A percentile compares a stretch with the other conserved stretches of the same genome.
Conservation (phyloP, 2,113 vertebrate genomes). For the Myiozetetes cayanensis region DNA sequence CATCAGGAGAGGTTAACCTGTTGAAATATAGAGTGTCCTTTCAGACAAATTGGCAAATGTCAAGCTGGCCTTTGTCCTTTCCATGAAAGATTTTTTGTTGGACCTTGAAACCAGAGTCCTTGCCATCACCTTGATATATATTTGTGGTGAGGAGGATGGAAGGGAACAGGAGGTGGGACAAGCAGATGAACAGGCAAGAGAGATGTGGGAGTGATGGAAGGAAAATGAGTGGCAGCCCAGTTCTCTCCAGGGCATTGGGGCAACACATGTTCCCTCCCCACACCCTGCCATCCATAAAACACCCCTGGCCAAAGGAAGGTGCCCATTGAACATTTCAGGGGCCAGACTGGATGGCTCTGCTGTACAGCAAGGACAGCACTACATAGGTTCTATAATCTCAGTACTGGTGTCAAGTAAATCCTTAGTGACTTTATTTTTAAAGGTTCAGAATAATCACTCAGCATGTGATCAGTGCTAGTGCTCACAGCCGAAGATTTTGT, state of each 20-base stretch:
- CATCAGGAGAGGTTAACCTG: neutral
- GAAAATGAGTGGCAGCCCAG: neutral
- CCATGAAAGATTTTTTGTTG: neutral
- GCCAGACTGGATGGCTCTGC: neutral
- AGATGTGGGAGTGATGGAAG: neutral
- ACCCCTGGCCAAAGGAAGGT: neutral
- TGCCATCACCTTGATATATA: neutral
- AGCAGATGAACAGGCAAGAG: neutral
- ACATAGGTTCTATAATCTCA: neutral
- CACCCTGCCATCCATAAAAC: too few species aligned
- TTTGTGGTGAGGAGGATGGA: fast-evolving
- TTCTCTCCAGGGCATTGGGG: neutral
- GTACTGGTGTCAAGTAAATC: neutral
- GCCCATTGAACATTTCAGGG: fast-evolving
- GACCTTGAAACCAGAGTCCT: neutral
- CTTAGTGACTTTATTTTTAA: neutral
- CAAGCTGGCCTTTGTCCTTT: neutral
- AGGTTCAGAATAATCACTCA: neutral
- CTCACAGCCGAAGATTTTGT: neutral
- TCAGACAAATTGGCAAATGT: neutral
- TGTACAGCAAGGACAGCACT: neutral
- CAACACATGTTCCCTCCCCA: fast-evolving
- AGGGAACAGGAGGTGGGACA: neutral
- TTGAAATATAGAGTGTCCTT: neutral
- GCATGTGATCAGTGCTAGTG: neutral